Evolutionary conservation across 2,113 vertebrate genomes (phyloP), one percentile per base, ranked within the genome.

Genomic region (Mobula hypostoma): DNA sequence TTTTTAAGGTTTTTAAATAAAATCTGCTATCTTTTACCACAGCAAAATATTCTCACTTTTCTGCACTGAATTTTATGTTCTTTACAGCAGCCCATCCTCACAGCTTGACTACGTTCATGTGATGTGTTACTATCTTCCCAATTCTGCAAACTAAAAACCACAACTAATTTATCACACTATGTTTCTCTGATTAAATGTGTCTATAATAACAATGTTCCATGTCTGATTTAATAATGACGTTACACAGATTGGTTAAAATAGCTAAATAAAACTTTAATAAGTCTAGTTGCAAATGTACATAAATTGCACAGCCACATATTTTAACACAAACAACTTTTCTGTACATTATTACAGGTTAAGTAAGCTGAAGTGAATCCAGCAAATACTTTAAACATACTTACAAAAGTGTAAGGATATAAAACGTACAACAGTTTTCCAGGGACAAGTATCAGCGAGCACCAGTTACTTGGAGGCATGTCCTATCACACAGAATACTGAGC

Each of bases 201-300:
- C 90, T 72, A 36, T 11, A 48, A 27, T 19, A 72, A 66, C 15
- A 90, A 92, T 92, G 63, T 68, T 21, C 15, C 36, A 56, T 24
- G 66, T 56, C 36, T 56, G 48, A 61, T 72, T 74, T 56, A 93
- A 93, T 70, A 93, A 93, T 72, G 70, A 93, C 32, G 74, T 74
- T 40, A 56, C 68, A 93, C 68, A 95, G 96, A 58, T 77, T 94
- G 95, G 93, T 95, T 98, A 98, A 99, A 99, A 99, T 99, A 99
- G 98, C 98, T 99, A 99, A 99, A 99, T 99, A 99, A 99, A 99
- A 98, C 98, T 99, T 99, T 99, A 98, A 99, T 99, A 98, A 97
- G 98, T 98, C 98, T 99, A 99, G 98, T 98, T 98, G 98, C 98
- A 98, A 99, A 99, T 99, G 98, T 99, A 99, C 99, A 99, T 98